Evolutionary conservation across 2,797 vertebrate genomes (phyloP).

Genomic region (Hybognathus amarus): DNA sequence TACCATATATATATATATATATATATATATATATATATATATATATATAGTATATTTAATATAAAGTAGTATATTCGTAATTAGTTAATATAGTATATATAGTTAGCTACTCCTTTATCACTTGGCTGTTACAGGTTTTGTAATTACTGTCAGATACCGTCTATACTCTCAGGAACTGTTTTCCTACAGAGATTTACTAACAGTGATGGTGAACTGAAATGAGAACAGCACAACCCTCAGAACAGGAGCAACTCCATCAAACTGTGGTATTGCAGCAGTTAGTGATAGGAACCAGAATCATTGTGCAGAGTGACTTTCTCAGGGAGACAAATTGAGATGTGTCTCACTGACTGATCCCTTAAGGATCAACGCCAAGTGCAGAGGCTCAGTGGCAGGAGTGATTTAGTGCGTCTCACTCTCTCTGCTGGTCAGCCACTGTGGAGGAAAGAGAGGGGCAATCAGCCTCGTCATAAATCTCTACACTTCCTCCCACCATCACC

Average conservation of each 20-base stretch:
- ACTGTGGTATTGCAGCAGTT: conserved; percentile 14
- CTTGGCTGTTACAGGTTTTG: conserved; percentile 18
- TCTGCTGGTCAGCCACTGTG: conserved; percentile 54
- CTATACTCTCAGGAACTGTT: conserved; percentile 2
- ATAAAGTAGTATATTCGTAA: no score
- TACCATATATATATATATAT: no score
- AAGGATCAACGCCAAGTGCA: conserved; percentile 66
- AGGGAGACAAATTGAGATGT: conserved; percentile 58
- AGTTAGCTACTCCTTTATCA: conserved; percentile 6
- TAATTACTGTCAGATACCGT: conserved; percentile 18
- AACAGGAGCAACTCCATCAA: conserved; percentile 26
- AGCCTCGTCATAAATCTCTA: conserved; percentile 64
- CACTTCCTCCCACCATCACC: conserved; percentile 63
- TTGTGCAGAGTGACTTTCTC: conserved; percentile 33
- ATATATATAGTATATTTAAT: no score
- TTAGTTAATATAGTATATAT: no score
- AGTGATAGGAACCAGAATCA: not conserved
- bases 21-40: no score
- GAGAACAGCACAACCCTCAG: not conserved
- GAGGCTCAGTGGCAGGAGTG: conserved; percentile 41
- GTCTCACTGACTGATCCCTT: conserved; percentile 57
- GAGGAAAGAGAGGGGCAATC: conserved; percentile 62
- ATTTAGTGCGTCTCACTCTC: conserved; percentile 59
- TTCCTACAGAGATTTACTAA: conserved; percentile 4
- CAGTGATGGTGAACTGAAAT: not conserved